phyloP scores from a whole-genome alignment of 2,113 vertebrate genomes.

The Leucosticte australis region DNA sequence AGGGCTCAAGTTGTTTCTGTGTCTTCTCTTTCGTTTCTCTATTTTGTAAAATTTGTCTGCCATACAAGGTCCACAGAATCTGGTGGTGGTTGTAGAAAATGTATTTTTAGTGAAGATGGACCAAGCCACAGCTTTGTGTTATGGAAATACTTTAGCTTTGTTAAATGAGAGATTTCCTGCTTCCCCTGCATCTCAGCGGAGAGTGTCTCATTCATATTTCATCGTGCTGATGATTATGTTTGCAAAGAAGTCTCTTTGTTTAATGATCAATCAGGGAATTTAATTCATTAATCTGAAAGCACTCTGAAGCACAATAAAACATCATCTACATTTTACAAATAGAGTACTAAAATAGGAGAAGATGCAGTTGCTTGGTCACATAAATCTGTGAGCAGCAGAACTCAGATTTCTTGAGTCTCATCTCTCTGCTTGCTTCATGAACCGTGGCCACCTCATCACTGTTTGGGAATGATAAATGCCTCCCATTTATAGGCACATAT shows the following conservation, averaged over 20 bases:
- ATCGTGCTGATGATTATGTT: constrained; percentile 6
- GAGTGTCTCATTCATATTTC: neutral
- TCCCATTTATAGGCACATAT: constrained; percentile 16
- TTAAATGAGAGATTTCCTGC: neutral
- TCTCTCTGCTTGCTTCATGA: constrained; percentile 40
- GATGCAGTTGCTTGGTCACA: neutral
- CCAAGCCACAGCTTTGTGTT: neutral
- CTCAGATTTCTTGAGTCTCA: constrained; percentile 4
- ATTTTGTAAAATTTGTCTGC: neutral
- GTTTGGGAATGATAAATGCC: constrained; percentile 48
- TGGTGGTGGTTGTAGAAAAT: neutral
- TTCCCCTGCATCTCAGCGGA: neutral
- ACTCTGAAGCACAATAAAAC: constrained; percentile 4
- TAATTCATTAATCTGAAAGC: constrained; percentile 32
- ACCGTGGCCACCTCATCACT: constrained; percentile 26
- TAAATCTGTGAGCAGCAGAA: constrained; percentile 24
- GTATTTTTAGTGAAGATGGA: neutral
- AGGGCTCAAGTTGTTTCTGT: neutral
- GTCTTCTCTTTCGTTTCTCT: neutral
- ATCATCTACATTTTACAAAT: neutral
- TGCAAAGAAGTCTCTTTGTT: neutral
- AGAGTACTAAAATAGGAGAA: neutral
- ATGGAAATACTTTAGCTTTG: neutral
- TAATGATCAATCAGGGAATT: constrained; percentile 29
- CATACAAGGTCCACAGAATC: rapidly evolving